phyloP scores from a whole-genome alignment of 2,113 vertebrate genomes.

The Sylvietta virens region DNA sequence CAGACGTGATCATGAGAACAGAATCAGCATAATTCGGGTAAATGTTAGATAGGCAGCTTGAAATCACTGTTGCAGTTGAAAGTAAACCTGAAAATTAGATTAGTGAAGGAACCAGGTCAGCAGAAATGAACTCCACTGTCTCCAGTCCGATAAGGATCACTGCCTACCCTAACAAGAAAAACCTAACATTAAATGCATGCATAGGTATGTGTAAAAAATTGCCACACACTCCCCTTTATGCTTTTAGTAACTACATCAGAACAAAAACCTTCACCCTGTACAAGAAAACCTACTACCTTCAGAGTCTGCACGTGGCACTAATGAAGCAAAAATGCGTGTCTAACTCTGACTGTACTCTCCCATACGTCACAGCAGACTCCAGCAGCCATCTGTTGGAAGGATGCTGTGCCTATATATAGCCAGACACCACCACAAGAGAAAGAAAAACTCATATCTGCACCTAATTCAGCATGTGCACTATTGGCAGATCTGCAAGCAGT shows the following conservation, averaged over 20 bases:
- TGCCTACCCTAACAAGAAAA: background rate
- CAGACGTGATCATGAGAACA: background rate
- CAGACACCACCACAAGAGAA: background rate
- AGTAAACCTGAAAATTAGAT: constrained; percentile 45
- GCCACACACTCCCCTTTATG: background rate
- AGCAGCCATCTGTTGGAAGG: constrained; percentile 25
- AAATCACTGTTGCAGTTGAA: constrained; percentile 4
- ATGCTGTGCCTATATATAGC: background rate
- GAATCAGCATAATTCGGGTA: constrained; percentile 37
- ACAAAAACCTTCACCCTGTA: background rate
- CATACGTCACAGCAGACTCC: background rate
- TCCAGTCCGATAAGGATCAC: background rate
- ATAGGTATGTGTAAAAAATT: background rate
- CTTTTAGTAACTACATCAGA: background rate
- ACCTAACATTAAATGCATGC: background rate
- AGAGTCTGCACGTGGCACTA: background rate
- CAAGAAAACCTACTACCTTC: background rate
- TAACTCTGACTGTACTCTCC: background rate
- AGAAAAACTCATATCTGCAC: background rate
- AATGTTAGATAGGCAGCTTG: constrained; percentile 1
- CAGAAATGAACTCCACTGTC: background rate
- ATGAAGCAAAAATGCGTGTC: background rate
- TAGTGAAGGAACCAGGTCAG: constrained; percentile 32
- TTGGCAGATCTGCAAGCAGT: background rate
- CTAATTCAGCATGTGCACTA: constrained; percentile 29